A percentile compares a stretch with the other conserved stretches of the same genome.
Conservation (phyloP, 37 sponge, comb jelly and placozoan genomes). For the Chondrosia reniformis region DNA sequence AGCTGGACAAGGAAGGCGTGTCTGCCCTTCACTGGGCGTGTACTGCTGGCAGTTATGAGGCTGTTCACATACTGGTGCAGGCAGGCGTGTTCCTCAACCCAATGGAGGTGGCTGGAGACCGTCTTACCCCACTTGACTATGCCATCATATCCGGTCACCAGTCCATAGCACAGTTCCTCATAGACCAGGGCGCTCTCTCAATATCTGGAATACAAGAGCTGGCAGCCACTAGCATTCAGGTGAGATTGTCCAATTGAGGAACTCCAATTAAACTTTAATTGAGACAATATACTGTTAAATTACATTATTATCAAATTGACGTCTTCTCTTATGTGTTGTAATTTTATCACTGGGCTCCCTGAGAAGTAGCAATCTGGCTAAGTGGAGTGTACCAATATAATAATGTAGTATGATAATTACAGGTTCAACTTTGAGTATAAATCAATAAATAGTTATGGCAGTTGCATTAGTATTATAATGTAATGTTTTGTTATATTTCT, state of each 20-base stretch:
- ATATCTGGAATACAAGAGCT: conserved; percentile 83
- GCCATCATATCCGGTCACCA: conserved; percentile 80
- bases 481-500: too few species aligned
- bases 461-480: too few species aligned
- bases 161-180: conserved; percentile 74
- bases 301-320: too few species aligned
- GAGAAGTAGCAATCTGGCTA: too few species aligned
- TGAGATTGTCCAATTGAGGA: neutral
- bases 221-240: conserved; percentile 69
- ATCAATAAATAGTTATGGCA: too few species aligned
- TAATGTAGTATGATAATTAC: too few species aligned
- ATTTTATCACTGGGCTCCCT: too few species aligned
- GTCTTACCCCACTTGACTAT: conserved; percentile 87
- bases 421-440: too few species aligned
- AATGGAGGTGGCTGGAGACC: conserved; percentile 71
- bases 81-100: conserved; percentile 65
- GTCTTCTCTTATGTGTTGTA: too few species aligned
- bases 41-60: conserved; percentile 55
- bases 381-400: too few species aligned
- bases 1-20: conserved; percentile 74
- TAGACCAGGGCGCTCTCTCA: conserved; percentile 79
- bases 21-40: conserved; percentile 89
- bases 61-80: conserved; percentile 47
- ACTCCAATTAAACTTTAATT: too few species aligned
- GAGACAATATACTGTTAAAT: too few species aligned